phyloP scores from a whole-genome alignment of 2,888 invertebrate genomes.

The Mayetiola destructor region DNA sequence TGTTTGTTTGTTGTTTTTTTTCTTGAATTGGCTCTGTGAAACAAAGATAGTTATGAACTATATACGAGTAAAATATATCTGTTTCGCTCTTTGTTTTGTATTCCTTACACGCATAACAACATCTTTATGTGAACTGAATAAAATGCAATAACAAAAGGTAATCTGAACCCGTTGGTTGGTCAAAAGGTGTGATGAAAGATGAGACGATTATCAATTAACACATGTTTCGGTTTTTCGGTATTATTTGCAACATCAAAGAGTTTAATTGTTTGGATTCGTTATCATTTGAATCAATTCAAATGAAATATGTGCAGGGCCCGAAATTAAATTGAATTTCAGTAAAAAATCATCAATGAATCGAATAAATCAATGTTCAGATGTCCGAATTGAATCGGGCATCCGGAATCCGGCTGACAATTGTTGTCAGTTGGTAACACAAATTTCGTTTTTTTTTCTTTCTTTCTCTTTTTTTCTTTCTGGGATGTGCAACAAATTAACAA shows the following conservation, averaged over 20 bases:
- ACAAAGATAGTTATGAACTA: too few species aligned
- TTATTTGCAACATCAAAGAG: neutral
- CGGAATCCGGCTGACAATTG: too few species aligned
- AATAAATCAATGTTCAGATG: neutral
- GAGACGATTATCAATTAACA: conserved; percentile 3
- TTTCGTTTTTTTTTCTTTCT: too few species aligned
- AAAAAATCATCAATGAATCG: neutral
- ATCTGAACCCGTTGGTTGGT: neutral
- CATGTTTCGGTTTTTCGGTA: conserved; percentile 1
- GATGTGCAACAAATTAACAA: too few species aligned
- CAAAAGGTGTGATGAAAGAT: conserved; percentile 7
- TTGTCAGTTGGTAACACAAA: too few species aligned
- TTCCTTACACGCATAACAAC: too few species aligned
- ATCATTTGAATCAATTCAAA: neutral
- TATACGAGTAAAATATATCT: too few species aligned
- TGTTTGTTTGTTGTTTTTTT: too few species aligned
- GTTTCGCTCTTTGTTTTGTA: too few species aligned
- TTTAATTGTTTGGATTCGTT: neutral
- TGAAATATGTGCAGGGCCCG: neutral
- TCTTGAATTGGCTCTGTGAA: too few species aligned
- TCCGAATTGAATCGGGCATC: neutral
- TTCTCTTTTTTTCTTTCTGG: too few species aligned
- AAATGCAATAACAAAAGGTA: neutral
- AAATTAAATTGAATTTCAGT: neutral
- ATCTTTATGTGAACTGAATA: too few species aligned